Evolutionary conservation across 2,797 vertebrate species (phyloP).

Genomic region (Nasua narica): DNA sequence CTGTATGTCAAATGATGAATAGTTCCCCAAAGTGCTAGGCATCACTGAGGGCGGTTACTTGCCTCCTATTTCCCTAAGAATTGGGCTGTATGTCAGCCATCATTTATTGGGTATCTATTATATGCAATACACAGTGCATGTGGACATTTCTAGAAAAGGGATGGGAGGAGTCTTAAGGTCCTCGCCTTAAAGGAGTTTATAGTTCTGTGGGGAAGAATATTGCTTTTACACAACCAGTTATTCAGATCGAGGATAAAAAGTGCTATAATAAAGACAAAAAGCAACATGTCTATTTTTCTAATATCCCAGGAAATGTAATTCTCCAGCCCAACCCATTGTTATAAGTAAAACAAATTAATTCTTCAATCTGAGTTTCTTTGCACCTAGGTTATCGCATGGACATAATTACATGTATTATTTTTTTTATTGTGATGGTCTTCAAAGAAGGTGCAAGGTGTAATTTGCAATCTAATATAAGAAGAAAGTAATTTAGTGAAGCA

Average conservation of each 20-base stretch:
- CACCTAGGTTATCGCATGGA: not conserved
- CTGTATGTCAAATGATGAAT: not conserved
- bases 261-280: not conserved
- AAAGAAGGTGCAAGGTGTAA: not conserved
- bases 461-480: not conserved
- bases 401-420: not conserved
- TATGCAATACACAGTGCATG: not conserved
- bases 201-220: not conserved
- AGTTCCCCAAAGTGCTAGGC: not conserved
- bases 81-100: not conserved
- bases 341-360: not conserved
- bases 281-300: not conserved
- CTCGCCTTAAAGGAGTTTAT: not conserved
- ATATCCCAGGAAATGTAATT: constrained; percentile 12
- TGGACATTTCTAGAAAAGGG: not conserved
- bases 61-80: not conserved
- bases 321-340: not conserved
- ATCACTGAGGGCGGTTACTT: not conserved
- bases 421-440: not conserved
- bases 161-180: not conserved
- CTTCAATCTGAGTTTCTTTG: not conserved
- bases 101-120: not conserved
- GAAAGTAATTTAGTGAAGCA: not conserved
- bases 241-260: not conserved
- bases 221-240: not conserved